These are phyloP conservation scores for Synanthedon vespiformis DNA, from an alignment of 2,888 invertebrate genomes.

Conservation along the genomic window DNA sequence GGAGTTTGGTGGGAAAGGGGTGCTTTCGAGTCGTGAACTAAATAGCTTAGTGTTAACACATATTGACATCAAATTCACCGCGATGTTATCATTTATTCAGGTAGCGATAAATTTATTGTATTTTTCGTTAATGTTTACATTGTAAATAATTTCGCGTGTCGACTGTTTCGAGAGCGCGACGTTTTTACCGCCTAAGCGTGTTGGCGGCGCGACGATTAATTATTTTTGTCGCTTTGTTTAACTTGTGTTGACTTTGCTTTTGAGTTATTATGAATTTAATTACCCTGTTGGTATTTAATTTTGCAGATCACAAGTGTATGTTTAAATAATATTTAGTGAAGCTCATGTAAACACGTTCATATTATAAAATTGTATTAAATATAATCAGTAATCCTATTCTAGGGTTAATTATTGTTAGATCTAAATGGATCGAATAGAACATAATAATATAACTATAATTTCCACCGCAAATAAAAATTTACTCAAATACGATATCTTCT, in stretches of 20 bases:
- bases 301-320: no score
- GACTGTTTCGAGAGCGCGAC: constrained; percentile 18
- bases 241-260: constrained; percentile 54
- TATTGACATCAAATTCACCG: constrained; percentile 71
- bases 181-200: constrained; percentile 33
- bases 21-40: constrained; percentile 61
- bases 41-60: constrained; percentile 72
- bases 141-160: constrained; percentile 30
- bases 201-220: constrained; percentile 35
- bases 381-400: no score
- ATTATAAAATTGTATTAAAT: no score
- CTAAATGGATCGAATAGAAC: no score
- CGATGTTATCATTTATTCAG: constrained; percentile 70
- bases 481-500: no score
- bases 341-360: constrained; percentile 2
- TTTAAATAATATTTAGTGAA: no score
- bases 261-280: constrained; percentile 58
- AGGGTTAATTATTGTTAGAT: no score
- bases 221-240: constrained; percentile 57
- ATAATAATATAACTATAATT: no score
- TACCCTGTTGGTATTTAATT: constrained; percentile 17
- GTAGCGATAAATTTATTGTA: constrained; percentile 57
- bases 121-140: constrained; percentile 38
- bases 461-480: no score
- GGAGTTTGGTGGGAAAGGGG: constrained; percentile 36